phyloP scores from a whole-genome alignment of 1,140 invertebrate species.

The Drosophila elegans region DNA sequence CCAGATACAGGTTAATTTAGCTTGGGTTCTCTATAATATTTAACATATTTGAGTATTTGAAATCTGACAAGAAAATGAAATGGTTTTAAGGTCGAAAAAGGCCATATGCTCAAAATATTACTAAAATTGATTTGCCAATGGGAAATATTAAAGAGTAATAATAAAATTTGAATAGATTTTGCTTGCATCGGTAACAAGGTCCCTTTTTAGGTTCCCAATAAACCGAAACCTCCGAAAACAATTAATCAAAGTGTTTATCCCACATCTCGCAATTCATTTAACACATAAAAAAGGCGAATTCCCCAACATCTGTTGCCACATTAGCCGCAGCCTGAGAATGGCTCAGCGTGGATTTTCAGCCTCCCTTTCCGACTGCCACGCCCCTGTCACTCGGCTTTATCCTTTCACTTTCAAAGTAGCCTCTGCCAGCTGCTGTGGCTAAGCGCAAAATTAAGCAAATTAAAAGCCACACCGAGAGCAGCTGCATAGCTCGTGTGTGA shows the following conservation, averaged over 20 bases:
- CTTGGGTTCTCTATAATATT: not conserved
- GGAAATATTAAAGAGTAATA: too few relatives aligned
- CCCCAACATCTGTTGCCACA: constrained; percentile 73
- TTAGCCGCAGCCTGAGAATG: constrained; percentile 50
- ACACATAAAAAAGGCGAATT: constrained; percentile 36
- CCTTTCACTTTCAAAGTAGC: constrained; percentile 65
- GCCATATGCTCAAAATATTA: too few relatives aligned
- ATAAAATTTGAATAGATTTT: too few relatives aligned
- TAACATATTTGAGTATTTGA: not conserved
- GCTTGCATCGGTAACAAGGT: too few relatives aligned
- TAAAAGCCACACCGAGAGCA: constrained; percentile 73
- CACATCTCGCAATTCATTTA: constrained; percentile 46
- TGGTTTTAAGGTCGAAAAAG: too few relatives aligned
- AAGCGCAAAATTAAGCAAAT: constrained; percentile 83
- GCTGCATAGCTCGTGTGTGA: constrained; percentile 68
- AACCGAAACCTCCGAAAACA: constrained; percentile 4
- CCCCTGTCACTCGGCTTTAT: constrained; percentile 19
- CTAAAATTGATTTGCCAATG: too few relatives aligned
- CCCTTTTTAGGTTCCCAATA: not conserved
- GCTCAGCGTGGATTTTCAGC: constrained; percentile 2
- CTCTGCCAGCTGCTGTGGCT: constrained; percentile 62
- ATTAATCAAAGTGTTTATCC: constrained; percentile 42
- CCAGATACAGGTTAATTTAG: constrained; percentile 1
- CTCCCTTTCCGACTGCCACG: constrained; percentile 1
- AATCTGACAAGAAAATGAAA: too few relatives aligned